Percentiles rank a stretch among this genome's conserved stretches.
These are phyloP conservation scores for Amphipyra tragopoginis DNA, from an alignment of 2,888 invertebrate species.

Conservation along the genomic window DNA sequence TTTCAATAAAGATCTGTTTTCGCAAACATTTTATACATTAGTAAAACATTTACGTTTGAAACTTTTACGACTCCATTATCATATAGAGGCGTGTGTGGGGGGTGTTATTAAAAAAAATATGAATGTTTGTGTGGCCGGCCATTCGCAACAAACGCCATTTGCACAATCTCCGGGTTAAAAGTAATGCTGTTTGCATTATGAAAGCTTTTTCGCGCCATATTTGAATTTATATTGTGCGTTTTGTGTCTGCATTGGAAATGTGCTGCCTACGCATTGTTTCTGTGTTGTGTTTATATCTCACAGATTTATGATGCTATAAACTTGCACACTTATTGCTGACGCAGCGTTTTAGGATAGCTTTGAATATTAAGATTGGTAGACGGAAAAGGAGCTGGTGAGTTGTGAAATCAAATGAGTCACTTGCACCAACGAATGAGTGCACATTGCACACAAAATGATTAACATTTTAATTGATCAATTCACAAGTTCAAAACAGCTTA, in stretches of 20 bases:
- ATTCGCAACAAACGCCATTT: slow-evolving; percentile 60
- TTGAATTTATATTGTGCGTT: slow-evolving; percentile 73
- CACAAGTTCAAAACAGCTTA: slow-evolving; percentile 14
- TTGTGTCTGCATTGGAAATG: slow-evolving; percentile 70
- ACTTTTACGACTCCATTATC: slow-evolving; percentile 71
- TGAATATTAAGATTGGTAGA: slow-evolving; percentile 40
- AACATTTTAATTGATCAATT: slow-evolving; percentile 44
- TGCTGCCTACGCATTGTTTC: slow-evolving; percentile 73
- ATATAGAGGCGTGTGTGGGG: slow-evolving; percentile 63
- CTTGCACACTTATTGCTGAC: slow-evolving; percentile 50
- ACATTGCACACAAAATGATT: slow-evolving; percentile 3
- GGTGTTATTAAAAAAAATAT: slow-evolving; percentile 53
- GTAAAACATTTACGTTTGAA: slow-evolving; percentile 59
- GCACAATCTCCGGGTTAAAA: slow-evolving; percentile 64
- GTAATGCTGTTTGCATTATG: slow-evolving; percentile 75
- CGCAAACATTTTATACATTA: slow-evolving; percentile 64
- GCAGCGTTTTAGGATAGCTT: slow-evolving; percentile 45
- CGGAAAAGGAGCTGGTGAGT: slow-evolving; percentile 29
- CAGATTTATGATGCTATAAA: slow-evolving; percentile 62
- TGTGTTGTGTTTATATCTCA: slow-evolving; percentile 56
- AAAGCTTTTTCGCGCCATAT: slow-evolving; percentile 72
- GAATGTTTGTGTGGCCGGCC: slow-evolving; percentile 39
- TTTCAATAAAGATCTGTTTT: slow-evolving; percentile 71
- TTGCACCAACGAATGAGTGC: not conserved
- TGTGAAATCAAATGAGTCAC: slow-evolving; percentile 41